Evolutionary conservation across 2,888 invertebrate genomes (phyloP), one percentile per base, ranked within the genome.

Genomic region (Gandaritis pyraliata): DNA sequence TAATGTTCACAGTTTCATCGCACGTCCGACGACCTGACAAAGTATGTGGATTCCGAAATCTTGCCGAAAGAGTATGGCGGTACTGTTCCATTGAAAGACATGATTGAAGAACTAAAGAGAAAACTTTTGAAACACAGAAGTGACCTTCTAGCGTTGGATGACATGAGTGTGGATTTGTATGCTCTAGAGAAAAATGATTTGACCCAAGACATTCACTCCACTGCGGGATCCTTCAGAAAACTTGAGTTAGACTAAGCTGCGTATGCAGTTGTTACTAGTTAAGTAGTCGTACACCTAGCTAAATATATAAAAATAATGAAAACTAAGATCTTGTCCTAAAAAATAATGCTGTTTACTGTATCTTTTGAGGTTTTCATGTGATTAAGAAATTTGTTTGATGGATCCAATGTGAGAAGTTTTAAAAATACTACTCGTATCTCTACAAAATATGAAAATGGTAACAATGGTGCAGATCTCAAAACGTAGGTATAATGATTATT

Each of bases 51-150:
- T 79, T 93, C 95, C 23, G 94, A 95, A 63, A 95, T 97, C 74
- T 85, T 98, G 67, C 97, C 97, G 0, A 95, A 96, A 82, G 97
- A 98, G 85, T 97, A 97, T 78, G 97, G 97, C 8, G 97, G 97
- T n/a, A 95, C 94, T 16, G 94, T 96, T 16, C 96, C 97, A 15
- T 86, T 97, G 54, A 92, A 93, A 30, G 96, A 97, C 54, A 97
- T 98, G 96, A 95, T 97, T 65, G 94, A 95, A 83, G 94, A 94
- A 75, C 93, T 96, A 66, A 96, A 96, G 79, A 86, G 90, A 39
- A 94, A 93, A 57, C 84, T 96, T 47, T 83, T 94, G 61, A 94
- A 94, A 66, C 94, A 93, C 61, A 93, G 96, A 71, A 93, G 95
- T 29, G 93, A 94, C 12, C 87, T 96, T 49, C 83, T 96, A 53